Evolutionary conservation across 2,797 vertebrate species (phyloP), one percentile per base, ranked within the genome.

Genomic region (Aplochiton taeniatus): DNA sequence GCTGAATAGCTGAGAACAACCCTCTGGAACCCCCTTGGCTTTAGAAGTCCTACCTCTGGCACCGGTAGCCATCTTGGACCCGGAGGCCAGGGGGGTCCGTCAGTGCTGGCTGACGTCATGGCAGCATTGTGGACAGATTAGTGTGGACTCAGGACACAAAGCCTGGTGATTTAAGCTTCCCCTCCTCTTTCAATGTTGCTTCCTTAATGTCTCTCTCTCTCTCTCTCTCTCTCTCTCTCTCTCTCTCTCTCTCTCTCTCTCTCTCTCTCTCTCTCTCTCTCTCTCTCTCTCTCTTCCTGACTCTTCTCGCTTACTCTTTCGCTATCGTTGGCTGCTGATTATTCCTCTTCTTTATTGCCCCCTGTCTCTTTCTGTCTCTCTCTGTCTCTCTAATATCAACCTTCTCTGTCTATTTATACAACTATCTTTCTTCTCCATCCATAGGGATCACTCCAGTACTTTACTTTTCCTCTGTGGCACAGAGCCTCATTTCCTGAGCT

Each of bases 121-220:
- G 69, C 80, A 80, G 76, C 68, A 88, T 88, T 89, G 85, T 87
- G 73, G 77, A 77, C 75, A 87, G 87, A 88, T 91, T 88, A 88
- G 83, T 73, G 58, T 60, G 78, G 80, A 74, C 80, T 73, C 67
- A 52, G 50, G 41, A 63, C 61, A 73, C 76, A 88, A 89, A 86
- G 70, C 66, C 61, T 47, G 9, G 59, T 9, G 16, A 72, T 67
- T 10, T 52, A 76, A 31, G 70, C 65, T 42, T 80, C 69, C 65
- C 71, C 58, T 76, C 76, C 57, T 65, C 53, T 58, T 1, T 45
- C 19, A 56, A 42, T 63, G 52, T 65, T 64, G 54, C 16, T 44
- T 60, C n/a, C 47, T 70, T 50, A 61, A 62, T 58, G 17, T 58
- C 48, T 19, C n/a, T n/a, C n/a, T n/a, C n/a, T n/a, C 44, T 57